A percentile compares a stretch with the other conserved stretches of the same genome.
phyloP scores from a whole-genome alignment of 1,140 invertebrate genomes.

The Drosophila truncata region DNA sequence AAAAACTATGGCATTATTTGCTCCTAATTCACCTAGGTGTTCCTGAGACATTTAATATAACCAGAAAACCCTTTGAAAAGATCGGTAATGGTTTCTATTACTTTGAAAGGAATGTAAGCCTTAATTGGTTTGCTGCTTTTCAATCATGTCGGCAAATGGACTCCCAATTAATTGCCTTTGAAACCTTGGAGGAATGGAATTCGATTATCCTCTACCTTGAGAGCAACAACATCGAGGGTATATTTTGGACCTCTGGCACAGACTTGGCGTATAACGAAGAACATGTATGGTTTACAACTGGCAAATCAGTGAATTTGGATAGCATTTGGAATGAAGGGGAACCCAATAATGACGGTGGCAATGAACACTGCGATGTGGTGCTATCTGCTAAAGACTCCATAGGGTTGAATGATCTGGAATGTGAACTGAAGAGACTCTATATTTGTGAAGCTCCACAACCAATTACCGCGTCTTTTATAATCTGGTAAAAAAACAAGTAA shows the following conservation, averaged over 20 bases:
- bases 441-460: conserved; percentile 6
- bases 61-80: not conserved
- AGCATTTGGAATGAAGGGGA: conserved; percentile 25
- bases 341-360: conserved; percentile 5
- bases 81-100: conserved; percentile 7
- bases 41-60: not conserved
- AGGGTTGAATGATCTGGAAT: conserved; percentile 13
- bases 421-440: conserved; percentile 2
- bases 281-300: conserved; percentile 29
- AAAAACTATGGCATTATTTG: no score
- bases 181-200: conserved; percentile 24
- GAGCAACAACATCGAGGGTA: not conserved
- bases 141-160: conserved; percentile 17
- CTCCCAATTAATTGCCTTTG: conserved; percentile 20
- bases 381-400: not conserved
- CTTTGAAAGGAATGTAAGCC: not conserved
- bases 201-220: conserved; percentile 3
- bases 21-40: not conserved
- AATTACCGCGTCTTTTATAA: conserved; percentile 4
- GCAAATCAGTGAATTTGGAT: not conserved
- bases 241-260: conserved; percentile 36
- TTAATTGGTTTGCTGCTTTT: conserved; percentile 33
- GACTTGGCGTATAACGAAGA: not conserved
- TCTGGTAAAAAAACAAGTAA: not conserved
- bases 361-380: conserved; percentile 17